Percentiles rank a stretch among this genome's conserved stretches.
Conservation (phyloP, 2,888 invertebrate species). For the Apoderus coryli region DNA sequence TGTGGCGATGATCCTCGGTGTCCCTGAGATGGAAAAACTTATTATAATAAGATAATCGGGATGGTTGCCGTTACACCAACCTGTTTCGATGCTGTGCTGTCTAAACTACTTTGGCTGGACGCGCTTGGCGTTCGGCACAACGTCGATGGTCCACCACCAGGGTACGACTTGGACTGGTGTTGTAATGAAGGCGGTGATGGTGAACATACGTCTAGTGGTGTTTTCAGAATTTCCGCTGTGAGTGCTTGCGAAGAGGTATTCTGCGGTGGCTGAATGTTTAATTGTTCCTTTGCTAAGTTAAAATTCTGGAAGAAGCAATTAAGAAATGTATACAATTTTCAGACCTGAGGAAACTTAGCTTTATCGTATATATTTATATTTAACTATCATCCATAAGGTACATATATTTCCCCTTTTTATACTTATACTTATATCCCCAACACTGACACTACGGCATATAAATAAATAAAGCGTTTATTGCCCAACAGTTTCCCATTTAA, state of each 20-base stretch:
- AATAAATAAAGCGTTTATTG: too few species aligned
- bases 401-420: too few species aligned
- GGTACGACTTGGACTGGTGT: conserved; percentile 55
- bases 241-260: conserved; percentile 31
- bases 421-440: too few species aligned
- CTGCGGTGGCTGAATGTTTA: conserved; percentile 44
- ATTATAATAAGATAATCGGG: too few species aligned
- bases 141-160: conserved; percentile 36
- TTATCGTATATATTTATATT: too few species aligned
- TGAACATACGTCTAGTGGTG: conserved; percentile 42
- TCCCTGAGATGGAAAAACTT: conserved; percentile 34
- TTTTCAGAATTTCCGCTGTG: conserved; percentile 31
- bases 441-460: too few species aligned
- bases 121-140: conserved; percentile 66
- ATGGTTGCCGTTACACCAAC: conserved; percentile 17
- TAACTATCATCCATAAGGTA: too few species aligned
- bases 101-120: conserved; percentile 70
- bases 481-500: too few species aligned
- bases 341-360: too few species aligned
- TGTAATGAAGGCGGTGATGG: conserved; percentile 41
- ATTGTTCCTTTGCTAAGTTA: conserved; percentile 47
- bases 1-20: conserved; percentile 75
- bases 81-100: conserved; percentile 45
- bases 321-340: too few species aligned
- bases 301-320: conserved; percentile 47